Percentiles rank a stretch among this genome's conserved stretches.
Conservation (phyloP, 2,888 invertebrate genomes). For the Patella depressa region DNA sequence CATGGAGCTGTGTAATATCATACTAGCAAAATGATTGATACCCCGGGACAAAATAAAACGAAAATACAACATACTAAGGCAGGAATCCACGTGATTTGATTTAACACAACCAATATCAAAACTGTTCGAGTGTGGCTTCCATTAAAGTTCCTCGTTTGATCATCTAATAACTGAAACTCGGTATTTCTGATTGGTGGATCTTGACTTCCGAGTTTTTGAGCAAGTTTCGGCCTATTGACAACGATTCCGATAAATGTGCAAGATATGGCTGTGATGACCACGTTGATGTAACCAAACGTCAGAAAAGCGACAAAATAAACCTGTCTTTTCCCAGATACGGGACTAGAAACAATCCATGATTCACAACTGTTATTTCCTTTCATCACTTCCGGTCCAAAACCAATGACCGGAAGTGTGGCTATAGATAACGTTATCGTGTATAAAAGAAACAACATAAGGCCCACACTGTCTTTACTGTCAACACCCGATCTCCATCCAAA, state of each 20-base stretch:
- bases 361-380: conserved; percentile 41
- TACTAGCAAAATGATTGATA: no score
- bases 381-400: conserved; percentile 49
- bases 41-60: no score
- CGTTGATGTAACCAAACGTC: conserved; percentile 46
- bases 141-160: conserved; percentile 27
- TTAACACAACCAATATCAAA: conserved; percentile 38
- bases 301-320: conserved; percentile 50
- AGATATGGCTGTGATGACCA: conserved; percentile 36
- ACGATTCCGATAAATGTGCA: conserved; percentile 32
- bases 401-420: conserved; percentile 49
- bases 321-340: conserved; percentile 34
- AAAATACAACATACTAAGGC: conserved; percentile 44
- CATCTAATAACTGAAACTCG: conserved; percentile 22
- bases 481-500: conserved; percentile 9
- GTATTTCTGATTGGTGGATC: conserved; percentile 12
- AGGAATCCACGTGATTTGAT: conserved; percentile 52
- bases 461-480: conserved; percentile 32
- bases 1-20: background rate
- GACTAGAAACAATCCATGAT: conserved; percentile 51
- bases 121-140: conserved; percentile 40
- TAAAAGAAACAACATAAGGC: conserved; percentile 40
- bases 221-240: conserved; percentile 31
- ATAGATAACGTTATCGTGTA: conserved; percentile 44
- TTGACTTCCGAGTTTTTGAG: conserved; percentile 22